Evolutionary conservation across 2,888 invertebrate genomes (phyloP).

Genomic region (Brenthis hecate): DNA sequence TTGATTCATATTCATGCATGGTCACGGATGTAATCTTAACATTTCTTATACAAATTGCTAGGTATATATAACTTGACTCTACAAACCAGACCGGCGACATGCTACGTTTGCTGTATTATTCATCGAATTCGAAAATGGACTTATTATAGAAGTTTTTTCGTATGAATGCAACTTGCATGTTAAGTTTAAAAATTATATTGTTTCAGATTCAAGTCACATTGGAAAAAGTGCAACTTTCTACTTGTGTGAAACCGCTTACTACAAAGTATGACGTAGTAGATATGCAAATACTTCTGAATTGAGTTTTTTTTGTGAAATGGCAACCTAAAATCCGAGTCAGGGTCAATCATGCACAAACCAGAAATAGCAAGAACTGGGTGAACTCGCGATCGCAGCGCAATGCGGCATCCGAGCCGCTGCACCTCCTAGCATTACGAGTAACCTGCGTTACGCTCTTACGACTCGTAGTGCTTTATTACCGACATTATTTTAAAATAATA

Average conservation of each 20-base stretch:
- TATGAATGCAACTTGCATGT: conserved; percentile 36
- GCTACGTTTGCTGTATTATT: conserved; percentile 29
- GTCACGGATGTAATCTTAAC: conserved; percentile 12
- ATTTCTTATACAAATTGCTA: conserved; percentile 18
- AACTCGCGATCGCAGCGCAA: conserved; percentile 59
- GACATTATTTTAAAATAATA: not conserved
- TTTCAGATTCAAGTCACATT: conserved; percentile 61
- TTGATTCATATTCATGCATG: not conserved
- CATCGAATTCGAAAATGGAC: conserved; percentile 20
- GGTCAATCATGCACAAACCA: conserved; percentile 68
- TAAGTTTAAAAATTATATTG: conserved; percentile 36
- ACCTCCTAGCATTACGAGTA: conserved; percentile 18
- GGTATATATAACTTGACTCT: not conserved
- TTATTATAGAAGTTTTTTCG: conserved; percentile 21
- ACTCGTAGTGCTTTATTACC: not conserved
- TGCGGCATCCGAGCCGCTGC: conserved; percentile 50
- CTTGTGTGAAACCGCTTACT: conserved; percentile 53
- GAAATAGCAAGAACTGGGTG: conserved; percentile 67
- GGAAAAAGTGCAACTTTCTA: conserved; percentile 73
- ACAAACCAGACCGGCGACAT: not conserved
- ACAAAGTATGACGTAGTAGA: conserved; percentile 27
- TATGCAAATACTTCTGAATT: conserved; percentile 42
- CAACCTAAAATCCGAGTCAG: conserved; percentile 66
- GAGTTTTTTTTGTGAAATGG: conserved; percentile 59
- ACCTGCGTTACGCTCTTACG: conserved; percentile 28